Evolutionary conservation across 2,797 vertebrate genomes (phyloP).

Genomic region (Gila robusta): DNA sequence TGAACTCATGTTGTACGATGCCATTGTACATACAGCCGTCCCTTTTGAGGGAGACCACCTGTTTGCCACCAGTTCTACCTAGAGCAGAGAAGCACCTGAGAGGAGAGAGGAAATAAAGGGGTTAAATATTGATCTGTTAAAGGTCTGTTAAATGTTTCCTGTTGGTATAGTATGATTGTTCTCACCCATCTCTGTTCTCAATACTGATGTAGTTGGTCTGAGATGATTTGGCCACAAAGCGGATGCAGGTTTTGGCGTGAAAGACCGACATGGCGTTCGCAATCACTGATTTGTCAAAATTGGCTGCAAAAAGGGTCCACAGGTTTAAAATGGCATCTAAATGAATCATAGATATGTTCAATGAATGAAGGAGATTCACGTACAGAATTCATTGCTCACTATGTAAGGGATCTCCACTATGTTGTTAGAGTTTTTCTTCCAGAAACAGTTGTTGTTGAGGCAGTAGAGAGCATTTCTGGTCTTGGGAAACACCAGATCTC

Average conservation of each 20-base stretch:
- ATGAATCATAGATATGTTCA: not conserved
- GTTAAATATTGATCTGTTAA: not conserved
- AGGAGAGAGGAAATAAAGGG: slow-evolving; percentile 24
- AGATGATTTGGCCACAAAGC: slow-evolving; percentile 49
- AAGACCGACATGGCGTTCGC: slow-evolving; percentile 30
- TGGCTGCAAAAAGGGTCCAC: no score
- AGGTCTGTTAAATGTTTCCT: not conserved
- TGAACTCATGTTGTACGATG: slow-evolving; percentile 74
- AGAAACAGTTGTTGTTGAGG: slow-evolving; percentile 54
- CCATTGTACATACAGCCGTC: slow-evolving; percentile 70
- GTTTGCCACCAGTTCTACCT: slow-evolving; percentile 72
- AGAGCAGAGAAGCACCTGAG: slow-evolving; percentile 77
- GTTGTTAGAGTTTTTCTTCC: slow-evolving; percentile 52
- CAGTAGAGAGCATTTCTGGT: slow-evolving; percentile 57
- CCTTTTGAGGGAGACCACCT: slow-evolving; percentile 74
- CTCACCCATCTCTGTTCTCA: slow-evolving; percentile 57
- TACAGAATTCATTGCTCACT: slow-evolving; percentile 49
- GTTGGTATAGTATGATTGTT: not conserved
- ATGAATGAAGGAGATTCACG: not conserved
- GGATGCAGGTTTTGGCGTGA: slow-evolving; percentile 59
- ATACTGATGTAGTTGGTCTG: slow-evolving; percentile 61
- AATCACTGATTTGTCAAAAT: slow-evolving; percentile 36
- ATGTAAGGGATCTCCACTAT: slow-evolving; percentile 50
- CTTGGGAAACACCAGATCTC: slow-evolving; percentile 56
- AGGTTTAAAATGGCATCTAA: not conserved